Conservation (phyloP, 2,113 vertebrate species). For the Chionodraco myersi region DNA sequence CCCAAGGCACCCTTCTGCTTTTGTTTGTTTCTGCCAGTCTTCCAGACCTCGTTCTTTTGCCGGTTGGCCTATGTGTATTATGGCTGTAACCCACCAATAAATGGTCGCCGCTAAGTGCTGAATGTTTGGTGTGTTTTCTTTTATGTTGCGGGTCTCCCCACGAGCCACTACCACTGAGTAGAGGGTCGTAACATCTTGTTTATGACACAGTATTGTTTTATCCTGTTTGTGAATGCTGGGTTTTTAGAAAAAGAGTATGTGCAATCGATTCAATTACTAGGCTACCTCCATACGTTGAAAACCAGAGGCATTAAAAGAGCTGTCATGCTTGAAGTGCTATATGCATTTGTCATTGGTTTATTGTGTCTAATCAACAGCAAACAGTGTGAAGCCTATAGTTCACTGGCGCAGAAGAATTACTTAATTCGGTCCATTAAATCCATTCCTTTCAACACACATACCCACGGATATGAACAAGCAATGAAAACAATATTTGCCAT, state of each 20-base stretch:
- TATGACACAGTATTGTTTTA: not conserved
- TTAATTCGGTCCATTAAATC: conserved; percentile 40
- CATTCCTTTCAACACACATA: conserved; percentile 24
- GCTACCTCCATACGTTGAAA: not conserved
- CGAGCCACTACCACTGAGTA: too few species aligned
- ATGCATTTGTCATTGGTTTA: conserved; percentile 49
- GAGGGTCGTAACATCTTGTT: too few species aligned
- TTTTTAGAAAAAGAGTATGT: not conserved
- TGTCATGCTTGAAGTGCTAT: conserved; percentile 12
- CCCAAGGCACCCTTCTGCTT: too few species aligned
- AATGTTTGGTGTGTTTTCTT: too few species aligned
- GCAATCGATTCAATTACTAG: too few species aligned
- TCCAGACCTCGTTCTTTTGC: too few species aligned
- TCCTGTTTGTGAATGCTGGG: not conserved
- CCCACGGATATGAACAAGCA: conserved; percentile 41
- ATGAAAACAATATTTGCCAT: conserved; percentile 51
- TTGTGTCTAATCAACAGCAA: conserved; percentile 36
- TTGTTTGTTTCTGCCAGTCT: too few species aligned
- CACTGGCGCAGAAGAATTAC: conserved; percentile 52
- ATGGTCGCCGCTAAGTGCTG: too few species aligned
- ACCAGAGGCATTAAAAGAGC: conserved; percentile 1
- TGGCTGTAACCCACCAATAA: too few species aligned
- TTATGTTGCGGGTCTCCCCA: too few species aligned
- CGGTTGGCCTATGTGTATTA: too few species aligned
- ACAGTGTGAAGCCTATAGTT: conserved; percentile 31